Base-by-base conservation (phyloP, 2,888 invertebrate genomes). In the Nemurella pictetii region DNA sequence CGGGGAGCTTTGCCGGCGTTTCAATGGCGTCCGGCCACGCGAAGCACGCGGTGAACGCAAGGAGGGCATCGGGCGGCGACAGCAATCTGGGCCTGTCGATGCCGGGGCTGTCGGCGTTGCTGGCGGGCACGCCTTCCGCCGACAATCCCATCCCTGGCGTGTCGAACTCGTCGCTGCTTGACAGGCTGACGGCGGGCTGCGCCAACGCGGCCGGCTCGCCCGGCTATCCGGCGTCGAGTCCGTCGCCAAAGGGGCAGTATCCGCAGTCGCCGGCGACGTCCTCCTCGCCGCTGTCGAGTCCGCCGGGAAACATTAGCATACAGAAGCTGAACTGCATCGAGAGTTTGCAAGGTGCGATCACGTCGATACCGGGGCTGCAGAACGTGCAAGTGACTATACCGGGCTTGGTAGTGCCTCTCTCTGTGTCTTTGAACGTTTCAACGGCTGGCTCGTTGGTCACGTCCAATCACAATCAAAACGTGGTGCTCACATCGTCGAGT, bases 331-430 rank as follows among this genome's bases (percentile, higher is more conserved):
- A 87, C 92, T 80, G 84, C 36, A 72, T 84, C 12, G 85, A 78
- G 26, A 75, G 85, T 36, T 74, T 83, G 32, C 85, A 85, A 77
- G 83, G 83, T 74, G 36, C 85, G 9, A 74, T 83, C 28, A 73
- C 85, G 29, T 73, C 85, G 12, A 90, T 95, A 84, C 94, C 95
- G 86, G 95, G 95, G 86, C 90, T 96, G 83, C 96, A 96, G 89
- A 96, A 95, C 90, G 95, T 95, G 84, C 95, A 95, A 91, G 93
- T 93, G 87, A 86, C 96, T 89, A 94, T 97, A 88, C 95, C 96
- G 15, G 96, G 96, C 74, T 93, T 97, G 85, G 93, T 96, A n/a
- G 96, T 96, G 87, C 96, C 96, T 3, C 96, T 97, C 88, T 96
- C 96, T 83, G 91, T 96, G 88, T 95, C 95, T 74, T 90, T 96